Evolutionary conservation across 1,140 invertebrate genomes (phyloP).

Genomic region (Aphis gossypii): DNA sequence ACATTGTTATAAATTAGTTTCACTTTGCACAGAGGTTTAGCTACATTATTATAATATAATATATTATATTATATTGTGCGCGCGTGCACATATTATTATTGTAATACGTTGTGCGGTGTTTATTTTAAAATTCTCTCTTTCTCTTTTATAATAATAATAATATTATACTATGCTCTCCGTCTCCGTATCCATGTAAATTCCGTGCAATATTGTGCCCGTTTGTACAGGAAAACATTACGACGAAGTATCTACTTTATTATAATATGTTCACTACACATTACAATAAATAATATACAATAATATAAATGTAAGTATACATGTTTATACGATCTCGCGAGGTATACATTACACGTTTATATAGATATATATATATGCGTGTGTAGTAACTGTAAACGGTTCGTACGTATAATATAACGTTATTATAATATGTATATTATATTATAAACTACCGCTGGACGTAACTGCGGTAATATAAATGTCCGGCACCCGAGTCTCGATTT

Average conservation of each 20-base stretch:
- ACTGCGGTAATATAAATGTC: slow-evolving; percentile 22
- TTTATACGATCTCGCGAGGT: background rate
- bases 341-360: background rate
- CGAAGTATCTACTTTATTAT: background rate
- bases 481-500: background rate
- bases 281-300: background rate
- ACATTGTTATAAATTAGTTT: slow-evolving; percentile 9
- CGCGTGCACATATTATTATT: background rate
- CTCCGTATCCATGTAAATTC: slow-evolving; percentile 4
- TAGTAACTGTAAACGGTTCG: slow-evolving; percentile 2
- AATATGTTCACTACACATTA: background rate
- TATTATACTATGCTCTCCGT: background rate
- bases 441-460: background rate
- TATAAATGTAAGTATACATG: background rate
- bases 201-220: background rate
- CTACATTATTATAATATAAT: background rate
- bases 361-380: background rate
- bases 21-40: background rate
- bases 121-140: background rate
- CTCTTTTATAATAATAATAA: background rate
- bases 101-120: slow-evolving; percentile 3
- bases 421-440: background rate
- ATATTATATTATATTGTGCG: background rate
- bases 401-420: background rate
- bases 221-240: background rate